Evolutionary conservation across 1,140 invertebrate species (phyloP), one percentile per base, ranked within the genome.

Genomic region (Battus philenor): DNA sequence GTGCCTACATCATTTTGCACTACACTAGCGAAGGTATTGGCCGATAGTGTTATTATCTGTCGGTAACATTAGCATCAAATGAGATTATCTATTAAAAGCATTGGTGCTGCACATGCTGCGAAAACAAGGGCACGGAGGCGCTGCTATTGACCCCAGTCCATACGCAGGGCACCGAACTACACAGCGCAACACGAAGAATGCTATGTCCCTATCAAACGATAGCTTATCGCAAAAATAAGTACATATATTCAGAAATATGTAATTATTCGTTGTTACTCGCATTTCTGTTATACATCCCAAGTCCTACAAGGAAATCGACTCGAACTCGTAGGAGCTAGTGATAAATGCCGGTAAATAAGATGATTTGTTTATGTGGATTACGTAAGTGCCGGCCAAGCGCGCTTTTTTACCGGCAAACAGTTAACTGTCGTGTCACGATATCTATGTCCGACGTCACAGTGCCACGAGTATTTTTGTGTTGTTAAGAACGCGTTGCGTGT

Each of bases 51-150:
- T 11, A 41, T 41, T 41, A 29, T n/a, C n/a, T 27, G 36, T 39
- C 10, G n/a, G n/a, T n/a, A n/a, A n/a, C 53, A 54, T 58, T 64
- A 49, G 52, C 57, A 58, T 45, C 47, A 30, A 47, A 58, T 48
- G 52, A 52, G n/a, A n/a, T n/a, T n/a, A n/a, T n/a, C n/a, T n/a
- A n/a, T n/a, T n/a, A n/a, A n/a, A n/a, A 60, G 54, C 58, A 63
- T 62, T 53, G 53, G 34, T 49, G 47, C 38, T 53, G 54, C 47
- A 47, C 53, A n/a, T n/a, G 58, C 50, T 36, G 38, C 32, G 44
- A 54, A 62, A 52, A 70, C 59, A 67, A 68, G 67, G 65, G 44
- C 44, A 52, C 22, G 1, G 36, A 12, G 20, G 38, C 26, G 24
- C 26, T 30, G 29, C 38, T 29, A 26, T 26, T 29, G 38, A 41